Base-by-base conservation (phyloP, 2,113 vertebrate species). In the Nothobranchius furzeri region DNA sequence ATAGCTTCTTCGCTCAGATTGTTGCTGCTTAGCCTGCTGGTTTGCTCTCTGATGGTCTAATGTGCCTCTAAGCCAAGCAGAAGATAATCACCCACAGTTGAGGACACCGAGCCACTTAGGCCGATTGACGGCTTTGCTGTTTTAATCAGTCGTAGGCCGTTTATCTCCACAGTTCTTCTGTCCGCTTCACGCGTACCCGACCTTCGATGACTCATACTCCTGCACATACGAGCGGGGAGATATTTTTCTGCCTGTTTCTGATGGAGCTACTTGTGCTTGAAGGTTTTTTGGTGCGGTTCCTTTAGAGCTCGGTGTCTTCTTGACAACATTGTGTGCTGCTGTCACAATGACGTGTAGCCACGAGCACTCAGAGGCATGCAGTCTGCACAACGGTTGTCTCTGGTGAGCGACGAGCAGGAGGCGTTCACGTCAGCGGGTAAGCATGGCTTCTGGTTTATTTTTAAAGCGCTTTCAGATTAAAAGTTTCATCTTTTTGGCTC, bases 61-160 rank as follows among this genome's bases (percentile, higher is more conserved):
- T 68, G 65, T 49, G 25, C 64, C 64, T 78, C 65, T 70, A 48
- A 84, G 79, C 69, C 76, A 40, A 70, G 80, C 42, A 30, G 73
- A 43, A 61, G 79, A 84, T 91, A 84, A 88, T 85, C 86, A 58
- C 45, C 60, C 71, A 62, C 63, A 9, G 56, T 40, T 7, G 59
- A 85, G 86, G 69, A 86, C 78, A 62, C 60, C 75, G 15, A 84
- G 89, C 86, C 89, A 75, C 85, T 89, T 86, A 89, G 4, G 70
- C 69, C 73, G 53, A 75, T 79, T 80, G 73, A 73, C 68, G 73
- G 64, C 75, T 87, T 87, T 85, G 78, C 85, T 37, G 61, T 63
- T 76, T 79, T 84, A 88, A 91, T 87, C 79, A 73, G 50, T 82
- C 25, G 13, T 78, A 58, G 77, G 73, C 79, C 49, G 78, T 70